Evolutionary conservation across 2,888 invertebrate genomes (phyloP).

Genomic region (Hoplodrina ambigua): DNA sequence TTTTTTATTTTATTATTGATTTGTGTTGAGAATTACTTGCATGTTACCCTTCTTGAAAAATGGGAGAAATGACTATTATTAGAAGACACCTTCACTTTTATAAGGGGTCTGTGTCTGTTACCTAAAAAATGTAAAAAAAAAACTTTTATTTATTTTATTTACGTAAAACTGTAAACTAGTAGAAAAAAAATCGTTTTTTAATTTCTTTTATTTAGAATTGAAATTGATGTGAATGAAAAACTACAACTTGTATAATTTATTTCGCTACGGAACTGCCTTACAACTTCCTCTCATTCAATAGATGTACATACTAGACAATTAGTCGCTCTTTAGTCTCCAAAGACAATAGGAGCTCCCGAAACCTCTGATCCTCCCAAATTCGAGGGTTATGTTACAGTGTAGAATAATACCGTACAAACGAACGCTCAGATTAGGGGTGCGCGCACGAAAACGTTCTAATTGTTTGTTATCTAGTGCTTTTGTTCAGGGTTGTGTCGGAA

Average conservation of each 20-base stretch:
- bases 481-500: constrained; percentile 67
- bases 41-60: too few relatives aligned
- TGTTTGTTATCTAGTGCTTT: constrained; percentile 78
- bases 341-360: constrained; percentile 68
- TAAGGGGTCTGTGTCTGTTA: too few relatives aligned
- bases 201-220: too few relatives aligned
- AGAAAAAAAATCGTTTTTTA: too few relatives aligned
- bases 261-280: constrained; percentile 32
- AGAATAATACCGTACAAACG: constrained; percentile 64
- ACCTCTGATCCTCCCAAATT: constrained; percentile 65
- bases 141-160: too few relatives aligned
- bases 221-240: too few relatives aligned
- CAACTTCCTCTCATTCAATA: constrained; percentile 47
- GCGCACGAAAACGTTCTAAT: constrained; percentile 77
- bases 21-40: too few relatives aligned
- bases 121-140: too few relatives aligned
- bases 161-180: too few relatives aligned
- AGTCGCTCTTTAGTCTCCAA: constrained; percentile 61
- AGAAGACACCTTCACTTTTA: too few relatives aligned
- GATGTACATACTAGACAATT: constrained; percentile 61
- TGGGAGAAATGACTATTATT: too few relatives aligned
- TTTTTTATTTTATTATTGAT: too few relatives aligned
- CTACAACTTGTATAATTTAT: neutral
- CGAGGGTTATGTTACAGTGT: constrained; percentile 70
- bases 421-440: constrained; percentile 73